A percentile compares a stretch with the other conserved stretches of the same genome.
These are phyloP conservation scores for Papilio xuthus DNA, from an alignment of 1,140 invertebrate genomes.

Conservation along the genomic window DNA sequence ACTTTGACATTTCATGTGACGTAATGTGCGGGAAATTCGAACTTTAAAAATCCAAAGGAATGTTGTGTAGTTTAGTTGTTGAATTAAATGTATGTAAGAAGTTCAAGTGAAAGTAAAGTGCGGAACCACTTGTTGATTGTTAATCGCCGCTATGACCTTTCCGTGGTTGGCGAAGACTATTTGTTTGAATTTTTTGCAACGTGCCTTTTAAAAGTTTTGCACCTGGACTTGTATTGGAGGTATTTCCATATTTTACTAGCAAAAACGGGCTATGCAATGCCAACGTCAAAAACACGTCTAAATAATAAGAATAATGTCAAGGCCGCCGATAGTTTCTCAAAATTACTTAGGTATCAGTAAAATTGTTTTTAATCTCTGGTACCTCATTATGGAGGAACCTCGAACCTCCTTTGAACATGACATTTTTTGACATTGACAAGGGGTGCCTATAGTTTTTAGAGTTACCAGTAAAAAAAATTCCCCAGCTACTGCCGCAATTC, in stretches of 20 bases:
- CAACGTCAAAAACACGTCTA: not conserved
- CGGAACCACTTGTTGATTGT: constrained; percentile 56
- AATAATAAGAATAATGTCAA: not conserved
- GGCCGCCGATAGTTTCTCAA: not conserved
- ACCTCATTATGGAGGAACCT: not conserved
- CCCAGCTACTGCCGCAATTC: no score
- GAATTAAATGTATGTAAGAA: constrained; percentile 41
- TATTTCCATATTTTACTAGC: constrained; percentile 17
- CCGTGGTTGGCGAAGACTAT: constrained; percentile 68
- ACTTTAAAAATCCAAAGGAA: constrained; percentile 45
- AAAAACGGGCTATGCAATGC: not conserved
- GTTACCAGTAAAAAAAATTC: no score
- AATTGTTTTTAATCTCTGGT: constrained; percentile 7
- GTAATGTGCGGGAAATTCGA: constrained; percentile 65
- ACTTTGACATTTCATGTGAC: constrained; percentile 60
- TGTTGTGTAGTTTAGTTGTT: constrained; percentile 27
- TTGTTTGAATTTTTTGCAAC: constrained; percentile 53
- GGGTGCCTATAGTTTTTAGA: no score
- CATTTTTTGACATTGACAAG: no score
- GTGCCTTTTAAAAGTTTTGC: constrained; percentile 39
- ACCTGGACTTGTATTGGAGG: constrained; percentile 20
- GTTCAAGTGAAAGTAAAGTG: constrained; percentile 65
- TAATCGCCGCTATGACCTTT: constrained; percentile 50
- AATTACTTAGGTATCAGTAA: not conserved
- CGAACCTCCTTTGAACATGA: not conserved